These are phyloP conservation scores for Raja brachyura DNA, from an alignment of 2,113 vertebrate species.

Conservation along the genomic window DNA sequence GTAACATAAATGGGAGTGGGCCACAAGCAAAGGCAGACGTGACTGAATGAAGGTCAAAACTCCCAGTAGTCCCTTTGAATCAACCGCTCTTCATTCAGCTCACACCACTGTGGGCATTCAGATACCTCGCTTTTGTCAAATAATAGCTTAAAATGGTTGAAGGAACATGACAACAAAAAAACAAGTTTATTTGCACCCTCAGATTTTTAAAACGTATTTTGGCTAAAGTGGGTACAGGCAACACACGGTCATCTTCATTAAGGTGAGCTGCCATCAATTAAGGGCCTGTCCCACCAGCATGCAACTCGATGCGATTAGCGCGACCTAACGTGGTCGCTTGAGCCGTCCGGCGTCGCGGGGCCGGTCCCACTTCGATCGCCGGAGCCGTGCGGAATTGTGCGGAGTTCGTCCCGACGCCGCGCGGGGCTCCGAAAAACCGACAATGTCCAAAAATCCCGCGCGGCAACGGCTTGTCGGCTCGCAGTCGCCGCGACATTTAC, in stretches of 20 bases:
- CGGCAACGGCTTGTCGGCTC: too few species aligned
- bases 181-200: not conserved
- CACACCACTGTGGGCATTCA: too few species aligned
- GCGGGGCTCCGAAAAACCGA: too few species aligned
- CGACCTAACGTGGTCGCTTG: too few species aligned
- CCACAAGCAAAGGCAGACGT: not conserved
- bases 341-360: too few species aligned
- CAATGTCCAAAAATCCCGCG: too few species aligned
- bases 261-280: not conserved
- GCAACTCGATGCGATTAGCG: too few species aligned
- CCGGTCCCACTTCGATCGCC: too few species aligned
- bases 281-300: too few species aligned
- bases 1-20: not conserved
- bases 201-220: not conserved
- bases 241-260: not conserved
- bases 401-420: too few species aligned
- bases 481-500: too few species aligned
- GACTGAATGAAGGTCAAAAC: constrained; percentile 11
- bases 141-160: not conserved
- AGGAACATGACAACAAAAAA: not conserved
- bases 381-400: too few species aligned
- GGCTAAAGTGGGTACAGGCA: not conserved
- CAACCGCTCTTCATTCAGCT: not conserved
- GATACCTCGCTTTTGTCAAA: not conserved
- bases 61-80: not conserved